Base-by-base conservation (phyloP, 1,140 invertebrate species). In the Saccostrea cuccullata region DNA sequence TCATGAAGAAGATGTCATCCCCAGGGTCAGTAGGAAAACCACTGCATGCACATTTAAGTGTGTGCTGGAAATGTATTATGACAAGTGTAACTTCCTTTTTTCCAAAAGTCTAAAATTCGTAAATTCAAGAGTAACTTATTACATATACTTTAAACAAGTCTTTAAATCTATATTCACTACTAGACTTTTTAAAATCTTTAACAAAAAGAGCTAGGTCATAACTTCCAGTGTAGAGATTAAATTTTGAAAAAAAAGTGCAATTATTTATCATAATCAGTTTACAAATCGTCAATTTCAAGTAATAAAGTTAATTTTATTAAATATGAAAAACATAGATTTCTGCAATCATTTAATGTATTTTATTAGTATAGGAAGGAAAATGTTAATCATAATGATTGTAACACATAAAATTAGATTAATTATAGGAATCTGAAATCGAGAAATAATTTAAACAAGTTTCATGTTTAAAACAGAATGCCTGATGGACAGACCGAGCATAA, bases 51-150 rank as follows among this genome's bases (percentile, higher is more conserved):
- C 23, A 20, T 56, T n/a, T 20, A 64, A 85, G 4, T 85, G 84
- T 20, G 64, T 23, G n/a, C n/a, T n/a, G n/a, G n/a, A n/a, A n/a
- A n/a, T n/a, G n/a, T n/a, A n/a, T n/a, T 23, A 30, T 26, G 15
- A 64, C 84, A 5, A n/a, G 36, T 56, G 30, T 23, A 11, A 85
- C 20, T 30, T 47, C n/a, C 11, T 85, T 60, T 30, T 15, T 64
- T 56, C 56, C n/a, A n/a, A 85, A 60, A 85, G 17, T 30, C 55
- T 85, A 26, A 85, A 85, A 85, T 30, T 11, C 23, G n/a, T 30
- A 17, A 77, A 13, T 40, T 77, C 36, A 77, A 77, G 36, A 77
- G 15, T 77, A 23, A 77, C 70, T 30, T 40, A 13, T 77, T 77
- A 77, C 70, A 77, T 77, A 40, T 30, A 30, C 23, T 77, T 40